Evolutionary conservation across 1,140 invertebrate genomes (phyloP).

Genomic region (Archegozetes longisetosus): DNA sequence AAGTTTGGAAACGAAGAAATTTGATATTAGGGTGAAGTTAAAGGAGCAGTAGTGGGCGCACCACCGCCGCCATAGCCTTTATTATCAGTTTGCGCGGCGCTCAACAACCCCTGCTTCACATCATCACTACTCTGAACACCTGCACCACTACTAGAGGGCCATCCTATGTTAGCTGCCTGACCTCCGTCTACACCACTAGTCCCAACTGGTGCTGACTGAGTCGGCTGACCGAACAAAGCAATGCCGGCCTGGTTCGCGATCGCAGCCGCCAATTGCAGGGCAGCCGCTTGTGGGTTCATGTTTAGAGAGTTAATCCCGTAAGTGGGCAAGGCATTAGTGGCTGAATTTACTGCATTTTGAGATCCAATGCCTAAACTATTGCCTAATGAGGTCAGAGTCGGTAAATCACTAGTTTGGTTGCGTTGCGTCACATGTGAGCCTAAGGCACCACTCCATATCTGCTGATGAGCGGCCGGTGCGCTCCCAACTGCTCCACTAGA

Average conservation of each 20-base stretch:
- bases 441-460: neutral
- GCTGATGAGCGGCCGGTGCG: neutral
- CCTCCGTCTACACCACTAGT: neutral
- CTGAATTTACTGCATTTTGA: neutral
- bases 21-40: neutral
- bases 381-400: neutral
- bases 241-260: neutral
- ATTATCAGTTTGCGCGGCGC: neutral
- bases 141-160: too few species aligned
- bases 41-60: too few species aligned
- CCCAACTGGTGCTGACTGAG: neutral
- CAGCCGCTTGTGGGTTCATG: neutral
- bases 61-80: neutral
- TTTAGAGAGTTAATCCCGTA: neutral
- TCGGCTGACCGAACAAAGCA: neutral
- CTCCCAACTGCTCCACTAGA: slow-evolving; percentile 17
- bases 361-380: neutral
- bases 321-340: neutral
- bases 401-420: neutral
- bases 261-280: neutral
- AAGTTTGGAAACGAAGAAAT: too few species aligned
- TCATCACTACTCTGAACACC: neutral
- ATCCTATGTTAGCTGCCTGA: neutral
- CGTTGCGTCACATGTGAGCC: slow-evolving; percentile 5
- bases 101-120: neutral